Base-by-base conservation (phyloP, 2,888 invertebrate species). In the Eupeodes luniger region DNA sequence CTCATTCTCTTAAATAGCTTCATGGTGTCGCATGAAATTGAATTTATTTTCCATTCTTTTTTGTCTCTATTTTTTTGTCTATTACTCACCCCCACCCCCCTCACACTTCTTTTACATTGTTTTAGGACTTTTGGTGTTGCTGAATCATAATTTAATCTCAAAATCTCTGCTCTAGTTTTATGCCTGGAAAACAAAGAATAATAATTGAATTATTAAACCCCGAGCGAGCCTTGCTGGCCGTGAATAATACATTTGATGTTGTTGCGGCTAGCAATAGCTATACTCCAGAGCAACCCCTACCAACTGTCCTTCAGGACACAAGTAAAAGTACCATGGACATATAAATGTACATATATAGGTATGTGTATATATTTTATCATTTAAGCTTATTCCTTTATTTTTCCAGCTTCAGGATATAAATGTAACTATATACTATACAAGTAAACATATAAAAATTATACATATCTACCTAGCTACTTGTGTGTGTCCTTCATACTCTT, bases 181-280 rank as follows among this genome's bases (percentile, higher is more conserved):
- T 72, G 57, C 27, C n/a, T 51, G 9, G 47, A 53, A 69, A 86
- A 77, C 78, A 82, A 79, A 79, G 75, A 64, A 82, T 82, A 69
- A 82, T 82, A 75, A 86, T 79, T 75, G 82, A 86, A 86, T 75
- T 75, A 51, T 74, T 67, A 85, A 69, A 53, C 44, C 44, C 27
- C 34, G 62, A 47, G 69, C 40, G 55, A 55, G 27, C 11, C 49
- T 64, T 66, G 47, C 16, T 75, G 67, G 75, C 66, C 49, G 40
- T 78, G 79, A 86, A 86, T 82, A 75, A 79, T 82, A 75, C 75
- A 83, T 76, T 79, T 76, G 66, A 47, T 12, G 49, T 27, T 70
- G 49, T 27, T 70, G 40, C 14, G 36, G 66, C 47, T 47, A 27
- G 16, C 12, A 53, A 16, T 36, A n/a, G 0, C 27, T 27, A 27